Evolutionary conservation across 1,140 invertebrate species (phyloP).

Genomic region (Drosophila nikananu): DNA sequence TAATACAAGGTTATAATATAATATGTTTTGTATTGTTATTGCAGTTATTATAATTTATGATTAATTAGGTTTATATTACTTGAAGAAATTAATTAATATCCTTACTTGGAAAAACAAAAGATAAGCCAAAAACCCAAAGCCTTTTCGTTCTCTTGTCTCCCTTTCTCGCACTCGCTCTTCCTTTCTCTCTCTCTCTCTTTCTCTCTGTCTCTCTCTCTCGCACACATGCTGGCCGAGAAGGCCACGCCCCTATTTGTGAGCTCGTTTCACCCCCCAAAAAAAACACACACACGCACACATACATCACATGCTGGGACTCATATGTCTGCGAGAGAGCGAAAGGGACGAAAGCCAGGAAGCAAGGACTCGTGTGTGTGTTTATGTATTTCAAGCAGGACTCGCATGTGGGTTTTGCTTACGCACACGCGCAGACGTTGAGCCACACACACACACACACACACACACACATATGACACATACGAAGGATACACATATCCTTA

Average conservation of each 20-base stretch:
- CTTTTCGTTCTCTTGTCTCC: conserved; percentile 3
- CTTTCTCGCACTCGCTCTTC: background rate
- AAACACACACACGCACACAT: background rate
- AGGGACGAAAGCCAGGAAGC: conserved; percentile 9
- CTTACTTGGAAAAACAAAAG: background rate
- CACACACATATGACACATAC: background rate
- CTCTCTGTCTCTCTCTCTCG: conserved; percentile 4
- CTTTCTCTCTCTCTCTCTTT: background rate
- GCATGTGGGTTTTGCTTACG: conserved; percentile 25
- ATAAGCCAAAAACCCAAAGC: background rate
- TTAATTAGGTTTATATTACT: background rate
- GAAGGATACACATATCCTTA: conserved; percentile 29
- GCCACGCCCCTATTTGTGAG: conserved; percentile 60
- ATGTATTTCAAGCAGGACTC: conserved; percentile 57
- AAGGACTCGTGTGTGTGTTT: conserved; percentile 31
- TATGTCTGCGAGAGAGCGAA: conserved; percentile 14
- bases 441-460: conserved; percentile 3
- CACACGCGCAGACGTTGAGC: conserved; percentile 41
- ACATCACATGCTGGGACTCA: background rate
- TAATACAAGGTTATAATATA: background rate
- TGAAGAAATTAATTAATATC: background rate
- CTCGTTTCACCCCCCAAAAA: conserved; percentile 40
- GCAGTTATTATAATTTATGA: no score
- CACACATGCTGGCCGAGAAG: background rate
- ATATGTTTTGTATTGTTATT: no score